These are phyloP conservation scores for Lates japonicus DNA, from an alignment of 2,797 vertebrate genomes.

Conservation along the genomic window DNA sequence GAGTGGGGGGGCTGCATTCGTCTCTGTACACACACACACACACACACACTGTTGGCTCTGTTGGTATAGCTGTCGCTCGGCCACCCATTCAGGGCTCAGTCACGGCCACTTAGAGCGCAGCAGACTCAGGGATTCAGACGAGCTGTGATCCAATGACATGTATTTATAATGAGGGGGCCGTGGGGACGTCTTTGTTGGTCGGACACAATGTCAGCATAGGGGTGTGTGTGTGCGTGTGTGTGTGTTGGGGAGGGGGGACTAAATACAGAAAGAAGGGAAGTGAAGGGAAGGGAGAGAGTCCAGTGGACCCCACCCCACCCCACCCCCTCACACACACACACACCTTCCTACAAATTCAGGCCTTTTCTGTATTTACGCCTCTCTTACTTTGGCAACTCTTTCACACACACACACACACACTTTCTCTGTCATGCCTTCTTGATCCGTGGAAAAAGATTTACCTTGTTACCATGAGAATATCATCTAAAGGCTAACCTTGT, in stretches of 20 bases:
- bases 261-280: conserved; percentile 38
- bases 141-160: conserved; percentile 90
- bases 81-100: conserved; percentile 88
- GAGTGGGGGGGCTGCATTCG: conserved; percentile 44
- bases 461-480: conserved; percentile 46
- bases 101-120: conserved; percentile 87
- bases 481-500: conserved; percentile 27
- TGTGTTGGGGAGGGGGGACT: conserved; percentile 12
- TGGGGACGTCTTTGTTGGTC: conserved; percentile 86
- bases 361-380: conserved; percentile 45
- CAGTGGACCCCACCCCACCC: background rate
- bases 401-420: conserved; percentile 23
- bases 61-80: conserved; percentile 81
- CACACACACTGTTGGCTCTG: conserved; percentile 65
- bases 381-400: conserved; percentile 29
- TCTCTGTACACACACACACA: conserved; percentile 45
- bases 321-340: background rate
- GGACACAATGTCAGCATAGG: conserved; percentile 81
- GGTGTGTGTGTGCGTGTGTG: conserved; percentile 50
- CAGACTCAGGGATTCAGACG: conserved; percentile 84
- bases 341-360: conserved; percentile 37
- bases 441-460: conserved; percentile 23
- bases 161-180: conserved; percentile 87
- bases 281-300: conserved; percentile 25
- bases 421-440: conserved; percentile 24